Base-by-base conservation (phyloP, 1,140 invertebrate species). In the Camponotus floridanus region DNA sequence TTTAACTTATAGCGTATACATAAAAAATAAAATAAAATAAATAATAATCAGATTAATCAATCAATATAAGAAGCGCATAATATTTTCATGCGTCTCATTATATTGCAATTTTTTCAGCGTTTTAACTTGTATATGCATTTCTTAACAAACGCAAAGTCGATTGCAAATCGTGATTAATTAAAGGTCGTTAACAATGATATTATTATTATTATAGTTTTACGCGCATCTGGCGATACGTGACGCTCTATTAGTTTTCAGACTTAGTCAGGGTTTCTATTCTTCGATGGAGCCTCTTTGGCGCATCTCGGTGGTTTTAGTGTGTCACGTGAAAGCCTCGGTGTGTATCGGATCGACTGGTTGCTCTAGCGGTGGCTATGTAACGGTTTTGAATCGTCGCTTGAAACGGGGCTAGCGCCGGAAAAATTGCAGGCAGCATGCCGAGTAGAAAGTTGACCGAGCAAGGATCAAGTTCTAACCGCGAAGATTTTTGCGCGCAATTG, bases 271-370 rank as follows among this genome's bases (percentile, higher is more conserved):
- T 15, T 67, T 42, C 51, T 11, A 31, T 70, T 48, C 42, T 33
- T 26, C 51, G 55, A 48, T 55, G 26, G 26, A 18, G 15, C 18
- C 7, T 11, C 31, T 4, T 11, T 26, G 79, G 45, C 74, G 84
- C 84, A 83, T 71, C 61, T 88, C 88, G 84, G 55, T 26, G 55
- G 59, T 85, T 90, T 89, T 90, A 90, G 89, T 90, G 55, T 90
- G 89, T 81, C 89, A 90, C 80, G 89, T 90, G 89, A 90, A 90
- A 90, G 89, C 80, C 76, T 42, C 85, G 73, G 45, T 62, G 89
- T 64, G 85, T 57, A 81, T 87, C 88, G 88, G 74, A 85, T 88
- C 87, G 85, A 74, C 55, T 55, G 70, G 70, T 39, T 76, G 65
- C 80, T 39, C 83, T 26, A 26, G 76, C 83, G 51, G 42, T 18